These are phyloP conservation scores for Entomobrya proxima DNA, from an alignment of 2,888 invertebrate genomes.

Conservation along the genomic window DNA sequence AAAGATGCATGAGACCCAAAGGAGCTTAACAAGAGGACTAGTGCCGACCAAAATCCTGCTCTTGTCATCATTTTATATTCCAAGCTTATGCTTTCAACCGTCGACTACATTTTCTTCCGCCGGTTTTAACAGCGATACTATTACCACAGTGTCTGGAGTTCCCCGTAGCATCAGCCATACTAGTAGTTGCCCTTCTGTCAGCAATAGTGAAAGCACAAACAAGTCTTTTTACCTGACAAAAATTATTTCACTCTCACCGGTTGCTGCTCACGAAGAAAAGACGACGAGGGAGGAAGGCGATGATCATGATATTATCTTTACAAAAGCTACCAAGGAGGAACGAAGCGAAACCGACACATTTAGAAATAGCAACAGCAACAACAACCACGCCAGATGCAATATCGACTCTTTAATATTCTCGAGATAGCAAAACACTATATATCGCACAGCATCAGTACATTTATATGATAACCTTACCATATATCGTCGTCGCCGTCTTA, in stretches of 20 bases:
- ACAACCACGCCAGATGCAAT: constrained; percentile 22
- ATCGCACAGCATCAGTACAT: not conserved
- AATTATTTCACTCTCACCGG: constrained; percentile 58
- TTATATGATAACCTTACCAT: not conserved
- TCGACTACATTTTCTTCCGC: constrained; percentile 10
- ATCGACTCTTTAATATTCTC: constrained; percentile 48
- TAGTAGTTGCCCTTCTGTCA: not conserved
- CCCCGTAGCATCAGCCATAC: constrained; percentile 8
- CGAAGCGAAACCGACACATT: constrained; percentile 15
- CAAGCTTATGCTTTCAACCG: constrained; percentile 27
- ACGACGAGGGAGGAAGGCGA: not conserved
- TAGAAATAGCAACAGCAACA: constrained; percentile 8
- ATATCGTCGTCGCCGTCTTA: no score
- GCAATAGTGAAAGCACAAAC: constrained; percentile 6
- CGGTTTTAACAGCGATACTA: not conserved
- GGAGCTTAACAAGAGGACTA: constrained; percentile 49
- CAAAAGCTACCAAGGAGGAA: constrained; percentile 10
- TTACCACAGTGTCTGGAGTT: not conserved
- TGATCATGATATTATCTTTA: constrained; percentile 35
- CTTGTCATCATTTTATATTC: constrained; percentile 44
- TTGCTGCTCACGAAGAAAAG: constrained; percentile 41
- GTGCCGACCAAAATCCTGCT: constrained; percentile 50
- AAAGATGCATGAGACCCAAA: constrained; percentile 66
- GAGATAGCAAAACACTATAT: constrained; percentile 56
- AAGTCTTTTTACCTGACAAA: constrained; percentile 34